Evolutionary conservation across 1,140 invertebrate species (phyloP).

Genomic region (Drosophila pseudoobscura): DNA sequence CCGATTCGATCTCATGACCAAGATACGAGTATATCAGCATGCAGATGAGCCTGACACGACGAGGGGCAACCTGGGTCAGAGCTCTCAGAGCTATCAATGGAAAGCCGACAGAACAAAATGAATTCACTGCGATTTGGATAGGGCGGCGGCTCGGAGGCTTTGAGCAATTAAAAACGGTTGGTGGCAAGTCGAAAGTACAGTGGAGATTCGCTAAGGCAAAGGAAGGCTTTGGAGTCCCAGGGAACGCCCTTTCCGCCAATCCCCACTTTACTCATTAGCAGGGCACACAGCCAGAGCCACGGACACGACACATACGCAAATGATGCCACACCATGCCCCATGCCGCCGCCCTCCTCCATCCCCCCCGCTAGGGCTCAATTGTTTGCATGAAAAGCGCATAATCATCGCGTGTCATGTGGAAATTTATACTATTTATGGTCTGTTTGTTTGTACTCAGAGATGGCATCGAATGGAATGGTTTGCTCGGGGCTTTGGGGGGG

Average conservation of each 20-base stretch:
- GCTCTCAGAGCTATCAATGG: slow-evolving; percentile 60
- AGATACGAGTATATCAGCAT: slow-evolving; percentile 64
- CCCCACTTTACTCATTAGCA: slow-evolving; percentile 43
- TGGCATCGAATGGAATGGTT: slow-evolving; percentile 45
- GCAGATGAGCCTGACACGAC: slow-evolving; percentile 68
- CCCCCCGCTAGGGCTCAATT: slow-evolving; percentile 32
- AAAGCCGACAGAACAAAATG: slow-evolving; percentile 69
- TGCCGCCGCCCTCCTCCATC: slow-evolving; percentile 1
- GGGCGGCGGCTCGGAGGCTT: slow-evolving; percentile 48
- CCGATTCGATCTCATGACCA: slow-evolving; percentile 60
- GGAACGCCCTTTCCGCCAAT: too few relatives aligned
- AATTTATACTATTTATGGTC: slow-evolving; percentile 82
- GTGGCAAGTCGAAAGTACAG: slow-evolving; percentile 44
- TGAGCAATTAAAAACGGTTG: slow-evolving; percentile 73
- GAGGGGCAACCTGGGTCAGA: slow-evolving; percentile 37
- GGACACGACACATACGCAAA: slow-evolving; percentile 51
- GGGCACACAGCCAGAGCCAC: too few relatives aligned
- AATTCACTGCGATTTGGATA: slow-evolving; percentile 70
- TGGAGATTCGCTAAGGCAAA: background rate
- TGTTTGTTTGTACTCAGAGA: slow-evolving; percentile 74
- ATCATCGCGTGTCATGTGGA: slow-evolving; percentile 81
- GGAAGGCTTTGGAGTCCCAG: too few relatives aligned
- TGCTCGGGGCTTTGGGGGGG: background rate
- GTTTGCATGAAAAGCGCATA: slow-evolving; percentile 75
- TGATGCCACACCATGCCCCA: slow-evolving; percentile 36